phyloP scores from a whole-genome alignment of 2,888 invertebrate genomes.

The Drosophila borborema region DNA sequence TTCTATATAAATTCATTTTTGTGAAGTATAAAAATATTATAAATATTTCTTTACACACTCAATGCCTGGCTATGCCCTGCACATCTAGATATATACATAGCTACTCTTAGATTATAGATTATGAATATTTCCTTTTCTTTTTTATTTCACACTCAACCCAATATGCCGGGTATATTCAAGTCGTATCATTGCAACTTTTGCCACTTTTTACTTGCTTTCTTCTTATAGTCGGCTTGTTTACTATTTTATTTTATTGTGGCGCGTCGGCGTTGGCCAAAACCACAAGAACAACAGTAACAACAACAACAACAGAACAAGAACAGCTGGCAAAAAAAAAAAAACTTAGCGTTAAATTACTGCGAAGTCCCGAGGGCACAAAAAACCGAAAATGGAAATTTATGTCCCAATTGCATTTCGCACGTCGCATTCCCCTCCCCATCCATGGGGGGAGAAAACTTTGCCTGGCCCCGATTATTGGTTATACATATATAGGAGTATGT shows the following conservation, averaged over 20 bases:
- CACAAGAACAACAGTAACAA: slow-evolving; percentile 21
- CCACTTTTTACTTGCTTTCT: slow-evolving; percentile 28
- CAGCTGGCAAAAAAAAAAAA: slow-evolving; percentile 42
- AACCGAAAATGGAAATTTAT: slow-evolving; percentile 80
- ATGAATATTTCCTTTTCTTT: too few relatives aligned
- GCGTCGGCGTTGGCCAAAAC: slow-evolving; percentile 34
- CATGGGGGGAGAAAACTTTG: slow-evolving; percentile 44
- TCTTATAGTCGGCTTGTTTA: slow-evolving; percentile 65
- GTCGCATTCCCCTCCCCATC: neutral
- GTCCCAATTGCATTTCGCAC: slow-evolving; percentile 77
- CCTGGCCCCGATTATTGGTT: slow-evolving; percentile 65
- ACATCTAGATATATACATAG: too few relatives aligned
- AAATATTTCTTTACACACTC: too few relatives aligned
- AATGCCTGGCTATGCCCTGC: too few relatives aligned
- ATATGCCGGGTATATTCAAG: slow-evolving; percentile 9
- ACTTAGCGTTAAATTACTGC: slow-evolving; percentile 80
- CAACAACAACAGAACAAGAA: neutral
- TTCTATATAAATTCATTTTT: too few relatives aligned
- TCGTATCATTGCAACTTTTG: neutral
- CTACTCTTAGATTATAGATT: too few relatives aligned
- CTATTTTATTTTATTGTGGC: slow-evolving; percentile 77
- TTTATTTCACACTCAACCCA: too few relatives aligned
- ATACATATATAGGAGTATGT: slow-evolving; percentile 12
- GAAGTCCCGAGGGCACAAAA: slow-evolving; percentile 74
- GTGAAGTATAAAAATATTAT: too few relatives aligned